A percentile compares a stretch with the other conserved stretches of the same genome.
Evolutionary conservation across 2,113 vertebrate species (phyloP).

Genomic region (Mus musculus): GRCm39 chr19:27235501-27236000

Average conservation of each 20-base stretch:
- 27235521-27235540: background rate
- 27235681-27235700: background rate
- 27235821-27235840: background rate
- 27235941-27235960: background rate
- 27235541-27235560: background rate
- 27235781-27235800: background rate
- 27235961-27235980: background rate
- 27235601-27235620: background rate
- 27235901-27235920: background rate
- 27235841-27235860: background rate
- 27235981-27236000: background rate
- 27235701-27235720: background rate
- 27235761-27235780: background rate
- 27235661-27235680: background rate
- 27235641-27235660: too few species aligned
- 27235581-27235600: background rate
- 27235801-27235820: background rate
- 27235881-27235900: background rate
- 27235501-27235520: background rate
- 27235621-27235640: rapidly evolving
- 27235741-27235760: background rate
- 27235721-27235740: background rate
- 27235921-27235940: background rate
- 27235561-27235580: background rate
- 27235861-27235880: background rate